A percentile compares a stretch with the other conserved stretches of the same genome.
Conservation (phyloP, 1,140 invertebrate genomes). For the Drosophila neocordata region DNA sequence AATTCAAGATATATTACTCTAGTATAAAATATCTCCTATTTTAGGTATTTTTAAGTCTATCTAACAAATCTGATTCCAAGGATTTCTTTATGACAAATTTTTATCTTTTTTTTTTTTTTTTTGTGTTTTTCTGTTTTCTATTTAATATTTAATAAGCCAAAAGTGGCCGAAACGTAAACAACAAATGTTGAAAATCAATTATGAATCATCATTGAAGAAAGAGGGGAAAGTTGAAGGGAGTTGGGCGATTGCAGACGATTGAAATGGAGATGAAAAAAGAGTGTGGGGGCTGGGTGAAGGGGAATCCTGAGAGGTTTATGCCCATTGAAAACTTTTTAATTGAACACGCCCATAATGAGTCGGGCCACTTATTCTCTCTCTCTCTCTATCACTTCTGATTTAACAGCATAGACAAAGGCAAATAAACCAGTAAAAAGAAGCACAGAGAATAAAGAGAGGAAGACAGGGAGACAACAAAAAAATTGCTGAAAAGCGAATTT, state of each 20-base stretch:
- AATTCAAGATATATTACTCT: too few species aligned
- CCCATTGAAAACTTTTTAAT: conserved; percentile 61
- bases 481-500: background rate
- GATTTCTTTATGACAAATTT: too few species aligned
- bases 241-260: background rate
- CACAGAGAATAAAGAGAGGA: background rate
- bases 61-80: too few species aligned
- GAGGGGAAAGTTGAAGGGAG: too few species aligned
- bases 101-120: too few species aligned
- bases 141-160: conserved; percentile 80
- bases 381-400: too few species aligned
- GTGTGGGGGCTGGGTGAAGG: background rate
- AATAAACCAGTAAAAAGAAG: conserved; percentile 12
- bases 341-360: conserved; percentile 51
- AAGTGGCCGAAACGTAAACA: conserved; percentile 61
- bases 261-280: background rate
- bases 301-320: conserved; percentile 66
- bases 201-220: conserved; percentile 28
- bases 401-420: conserved; percentile 30
- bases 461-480: background rate
- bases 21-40: too few species aligned
- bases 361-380: conserved; percentile 31
- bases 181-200: conserved; percentile 69
- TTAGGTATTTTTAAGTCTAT: background rate
- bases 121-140: conserved; percentile 3